phyloP scores from a whole-genome alignment of 2,113 vertebrate species.

The Chionomys nivalis region DNA sequence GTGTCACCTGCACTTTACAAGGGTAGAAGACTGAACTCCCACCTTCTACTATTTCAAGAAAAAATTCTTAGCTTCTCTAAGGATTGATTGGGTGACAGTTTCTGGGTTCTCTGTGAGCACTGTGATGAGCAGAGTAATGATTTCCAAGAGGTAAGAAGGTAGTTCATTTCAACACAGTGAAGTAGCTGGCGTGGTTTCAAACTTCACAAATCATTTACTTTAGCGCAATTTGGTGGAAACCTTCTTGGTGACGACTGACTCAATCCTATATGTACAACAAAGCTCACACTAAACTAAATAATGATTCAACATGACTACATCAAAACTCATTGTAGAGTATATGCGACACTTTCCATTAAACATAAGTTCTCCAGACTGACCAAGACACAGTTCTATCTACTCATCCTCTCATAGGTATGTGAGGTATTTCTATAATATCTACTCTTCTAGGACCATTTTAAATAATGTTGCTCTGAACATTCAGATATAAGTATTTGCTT shows the following conservation, averaged over 20 bases:
- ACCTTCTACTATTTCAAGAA: neutral
- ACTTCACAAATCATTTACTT: neutral
- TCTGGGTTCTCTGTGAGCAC: neutral
- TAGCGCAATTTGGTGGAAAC: too few species aligned
- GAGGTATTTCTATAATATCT: neutral
- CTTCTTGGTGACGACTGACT: neutral
- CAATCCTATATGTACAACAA: neutral
- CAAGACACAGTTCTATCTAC: neutral
- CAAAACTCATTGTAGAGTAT: neutral
- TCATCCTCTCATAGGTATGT: neutral
- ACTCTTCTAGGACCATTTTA: neutral
- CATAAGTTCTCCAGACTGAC: neutral
- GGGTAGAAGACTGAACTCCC: neutral
- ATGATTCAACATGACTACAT: too few species aligned
- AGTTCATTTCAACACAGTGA: neutral
- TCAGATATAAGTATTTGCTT: neutral
- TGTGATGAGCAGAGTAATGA: neutral
- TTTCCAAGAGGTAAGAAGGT: neutral
- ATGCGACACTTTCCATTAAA: neutral
- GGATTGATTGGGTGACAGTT: neutral
- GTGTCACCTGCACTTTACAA: neutral
- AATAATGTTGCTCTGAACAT: neutral
- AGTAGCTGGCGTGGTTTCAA: neutral
- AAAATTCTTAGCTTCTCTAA: neutral
- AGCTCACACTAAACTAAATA: neutral